phyloP scores from a whole-genome alignment of 2,888 invertebrate species.

The Euplexia lucipara region DNA sequence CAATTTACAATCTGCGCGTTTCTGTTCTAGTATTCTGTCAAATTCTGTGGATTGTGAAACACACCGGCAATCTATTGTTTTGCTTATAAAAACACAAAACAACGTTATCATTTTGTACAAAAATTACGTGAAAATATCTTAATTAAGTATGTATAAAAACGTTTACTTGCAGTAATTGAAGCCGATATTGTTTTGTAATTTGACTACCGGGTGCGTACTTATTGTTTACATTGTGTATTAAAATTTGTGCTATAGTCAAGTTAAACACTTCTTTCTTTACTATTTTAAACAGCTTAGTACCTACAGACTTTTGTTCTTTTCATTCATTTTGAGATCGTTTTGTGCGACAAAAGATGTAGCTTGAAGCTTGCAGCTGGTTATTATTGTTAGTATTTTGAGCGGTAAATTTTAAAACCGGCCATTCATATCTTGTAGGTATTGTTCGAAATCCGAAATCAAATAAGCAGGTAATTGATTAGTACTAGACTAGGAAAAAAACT shows the following conservation, averaged over 20 bases:
- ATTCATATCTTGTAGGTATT: too few relatives aligned
- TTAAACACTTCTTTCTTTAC: too few relatives aligned
- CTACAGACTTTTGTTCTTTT: not conserved
- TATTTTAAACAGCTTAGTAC: too few relatives aligned
- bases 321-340: not conserved
- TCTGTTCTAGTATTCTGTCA: conserved; percentile 19
- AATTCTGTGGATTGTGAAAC: not conserved
- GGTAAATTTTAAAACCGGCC: not conserved
- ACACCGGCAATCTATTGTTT: conserved; percentile 12
- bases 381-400: not conserved
- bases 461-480: too few relatives aligned
- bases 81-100: not conserved
- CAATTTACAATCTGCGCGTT: conserved; percentile 24
- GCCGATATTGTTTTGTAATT: not conserved
- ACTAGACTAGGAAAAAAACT: too few relatives aligned
- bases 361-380: not conserved
- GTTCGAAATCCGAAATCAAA: too few relatives aligned
- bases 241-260: too few relatives aligned
- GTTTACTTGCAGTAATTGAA: not conserved
- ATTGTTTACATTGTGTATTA: not conserved
- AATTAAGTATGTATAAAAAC: not conserved
- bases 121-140: not conserved
- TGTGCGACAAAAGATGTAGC: not conserved
- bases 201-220: conserved; percentile 6
- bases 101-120: not conserved